Percentiles rank a stretch among this genome's conserved stretches.
Evolutionary conservation across 2,888 invertebrate species (phyloP).

Genomic region (Sminthurides aquaticus): DNA sequence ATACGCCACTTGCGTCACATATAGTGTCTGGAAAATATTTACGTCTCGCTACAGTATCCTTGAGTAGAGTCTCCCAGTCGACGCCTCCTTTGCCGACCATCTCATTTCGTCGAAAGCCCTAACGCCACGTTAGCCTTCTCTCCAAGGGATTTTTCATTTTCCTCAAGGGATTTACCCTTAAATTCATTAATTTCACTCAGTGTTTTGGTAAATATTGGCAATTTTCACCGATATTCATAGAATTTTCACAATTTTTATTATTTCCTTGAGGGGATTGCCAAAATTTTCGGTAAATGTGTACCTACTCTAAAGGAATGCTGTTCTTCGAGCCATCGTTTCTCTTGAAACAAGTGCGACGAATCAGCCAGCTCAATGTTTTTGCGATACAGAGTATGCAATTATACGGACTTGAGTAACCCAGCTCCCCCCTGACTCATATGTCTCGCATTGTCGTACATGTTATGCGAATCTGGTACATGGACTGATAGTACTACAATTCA

Average conservation of each 20-base stretch:
- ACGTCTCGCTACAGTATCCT: constrained; percentile 1
- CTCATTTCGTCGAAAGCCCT: neutral
- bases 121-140: neutral
- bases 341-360: no score
- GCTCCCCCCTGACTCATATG: no score
- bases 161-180: neutral
- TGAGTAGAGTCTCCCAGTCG: neutral
- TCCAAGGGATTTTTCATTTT: neutral
- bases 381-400: no score
- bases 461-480: no score
- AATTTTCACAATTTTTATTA: neutral
- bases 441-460: no score
- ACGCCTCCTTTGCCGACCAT: neutral
- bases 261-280: neutral
- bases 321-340: no score
- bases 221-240: neutral
- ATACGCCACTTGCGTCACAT: constrained; percentile 2
- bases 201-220: no score
- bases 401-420: no score
- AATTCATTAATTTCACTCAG: no score
- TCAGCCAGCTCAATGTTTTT: no score
- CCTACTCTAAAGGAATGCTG: neutral
- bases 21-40: constrained; percentile 5
- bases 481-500: no score
- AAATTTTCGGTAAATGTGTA: neutral